A percentile compares a stretch with the other conserved stretches of the same genome.
Evolutionary conservation across 2,797 vertebrate genomes (phyloP).

Genomic region (Liasis olivaceus): DNA sequence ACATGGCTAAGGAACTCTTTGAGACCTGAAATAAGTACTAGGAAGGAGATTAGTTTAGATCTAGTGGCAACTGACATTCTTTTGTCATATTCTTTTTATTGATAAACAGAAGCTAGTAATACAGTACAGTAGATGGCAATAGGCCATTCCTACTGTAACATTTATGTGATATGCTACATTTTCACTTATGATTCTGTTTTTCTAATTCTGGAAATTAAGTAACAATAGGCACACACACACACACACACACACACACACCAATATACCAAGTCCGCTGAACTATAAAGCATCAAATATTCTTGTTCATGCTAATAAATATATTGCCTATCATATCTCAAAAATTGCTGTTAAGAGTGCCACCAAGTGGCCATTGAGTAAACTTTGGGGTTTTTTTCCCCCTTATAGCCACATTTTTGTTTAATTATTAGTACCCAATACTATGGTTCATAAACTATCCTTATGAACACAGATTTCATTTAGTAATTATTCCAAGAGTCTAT

Average conservation of each 20-base stretch:
- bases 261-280: not conserved
- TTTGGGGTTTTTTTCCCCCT: not conserved
- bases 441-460: not conserved
- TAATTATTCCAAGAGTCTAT: not conserved
- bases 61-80: not conserved
- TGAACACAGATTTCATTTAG: not conserved
- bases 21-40: too few relatives aligned
- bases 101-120: not conserved
- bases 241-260: not conserved
- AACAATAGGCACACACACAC: not conserved
- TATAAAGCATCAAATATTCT: not conserved
- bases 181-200: not conserved
- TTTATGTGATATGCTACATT: not conserved
- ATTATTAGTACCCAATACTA: not conserved
- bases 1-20: not conserved
- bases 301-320: not conserved
- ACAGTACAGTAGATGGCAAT: not conserved
- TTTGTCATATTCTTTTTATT: not conserved
- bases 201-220: not conserved
- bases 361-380: not conserved
- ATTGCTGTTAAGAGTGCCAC: constrained; percentile 4
- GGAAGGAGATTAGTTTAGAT: not conserved
- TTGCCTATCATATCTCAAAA: not conserved
- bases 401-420: not conserved
- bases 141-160: not conserved